Evolutionary conservation across 2,888 invertebrate species (phyloP), one percentile per base, ranked within the genome.

Genomic region (Trissolcus japonicus): DNA sequence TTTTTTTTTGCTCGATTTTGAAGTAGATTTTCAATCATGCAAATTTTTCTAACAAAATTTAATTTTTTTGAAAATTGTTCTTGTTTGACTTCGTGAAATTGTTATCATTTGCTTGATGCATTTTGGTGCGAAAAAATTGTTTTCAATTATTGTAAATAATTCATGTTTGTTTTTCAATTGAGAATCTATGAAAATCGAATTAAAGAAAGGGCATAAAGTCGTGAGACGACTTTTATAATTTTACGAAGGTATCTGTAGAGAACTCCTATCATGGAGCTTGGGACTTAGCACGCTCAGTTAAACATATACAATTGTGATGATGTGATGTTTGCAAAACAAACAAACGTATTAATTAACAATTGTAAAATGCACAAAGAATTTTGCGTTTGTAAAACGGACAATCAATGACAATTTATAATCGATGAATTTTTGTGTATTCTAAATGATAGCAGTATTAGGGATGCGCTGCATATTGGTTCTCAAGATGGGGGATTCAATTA

Each of bases 251-350:
- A 80, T 78, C 66, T 80, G 84, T 83, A 85, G 82, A 81, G 81
- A 84, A 86, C 88, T 88, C 88, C 88, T 85, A 80, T 83, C 75
- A 85, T 84, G 88, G 88, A 89, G 88, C 88, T 89, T 89, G 89
- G 89, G 89, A 88, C 89, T 89, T 89, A 88, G 89, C 88, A 88
- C 88, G 88, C 89, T 89, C 89, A 88, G 89, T 88, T 87, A 85
- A 86, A 86, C 85, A 83, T 86, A 81, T 79, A 82, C 80, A 84
- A 86, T 86, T 88, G 87, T 87, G 85, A 87, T 88, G 82, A 84
- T 85, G 79, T 75, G 72, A 77, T 81, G 74, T 80, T 82, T 76
- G 81, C 54, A 74, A 79, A 74, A 65, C 67, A 79, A 80, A 68
- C 73, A 82, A 71, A 60, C 35, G 53, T 67, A 59, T 72, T 72